Evolutionary conservation across 2,888 invertebrate species (phyloP).

Genomic region (Nipponacmea schrenckii): DNA sequence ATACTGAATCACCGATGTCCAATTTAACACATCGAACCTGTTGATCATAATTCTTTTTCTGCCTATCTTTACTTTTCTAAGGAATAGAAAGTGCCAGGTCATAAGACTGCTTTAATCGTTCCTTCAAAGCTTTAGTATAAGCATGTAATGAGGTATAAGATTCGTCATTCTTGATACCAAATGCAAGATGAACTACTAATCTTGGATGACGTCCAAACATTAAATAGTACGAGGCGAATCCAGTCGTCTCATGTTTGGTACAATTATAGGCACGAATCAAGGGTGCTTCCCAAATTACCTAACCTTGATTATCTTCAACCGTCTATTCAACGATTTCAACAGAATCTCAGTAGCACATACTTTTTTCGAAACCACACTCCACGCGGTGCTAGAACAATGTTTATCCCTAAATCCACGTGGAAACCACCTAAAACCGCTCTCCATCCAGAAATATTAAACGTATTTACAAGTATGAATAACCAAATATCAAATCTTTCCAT

Average conservation of each 20-base stretch:
- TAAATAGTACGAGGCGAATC: conserved; percentile 27
- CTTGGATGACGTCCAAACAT: conserved; percentile 30
- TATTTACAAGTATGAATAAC: too few species aligned
- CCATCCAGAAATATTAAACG: too few species aligned
- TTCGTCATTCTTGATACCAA: conserved; percentile 8
- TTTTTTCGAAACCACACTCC: too few species aligned
- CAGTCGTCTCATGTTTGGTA: conserved; percentile 25
- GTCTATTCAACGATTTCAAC: too few species aligned
- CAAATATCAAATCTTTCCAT: too few species aligned
- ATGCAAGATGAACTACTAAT: conserved; percentile 26
- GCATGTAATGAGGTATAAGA: not conserved
- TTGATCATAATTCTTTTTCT: conserved; percentile 16
- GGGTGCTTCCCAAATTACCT: too few species aligned
- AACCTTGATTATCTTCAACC: too few species aligned
- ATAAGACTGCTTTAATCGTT: conserved; percentile 2
- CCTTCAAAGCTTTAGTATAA: conserved; percentile 9
- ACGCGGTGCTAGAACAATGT: too few species aligned
- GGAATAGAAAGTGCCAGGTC: not conserved
- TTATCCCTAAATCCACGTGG: too few species aligned
- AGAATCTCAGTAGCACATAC: too few species aligned
- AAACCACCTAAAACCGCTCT: too few species aligned
- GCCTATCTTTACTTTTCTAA: not conserved
- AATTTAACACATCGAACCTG: conserved; percentile 9
- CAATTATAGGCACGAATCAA: conserved; percentile 27
- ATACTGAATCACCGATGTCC: conserved; percentile 13